A percentile compares a stretch with the other conserved stretches of the same genome.
Evolutionary conservation across 2,797 vertebrate species (phyloP).

Genomic region (Gallinago stenura): DNA sequence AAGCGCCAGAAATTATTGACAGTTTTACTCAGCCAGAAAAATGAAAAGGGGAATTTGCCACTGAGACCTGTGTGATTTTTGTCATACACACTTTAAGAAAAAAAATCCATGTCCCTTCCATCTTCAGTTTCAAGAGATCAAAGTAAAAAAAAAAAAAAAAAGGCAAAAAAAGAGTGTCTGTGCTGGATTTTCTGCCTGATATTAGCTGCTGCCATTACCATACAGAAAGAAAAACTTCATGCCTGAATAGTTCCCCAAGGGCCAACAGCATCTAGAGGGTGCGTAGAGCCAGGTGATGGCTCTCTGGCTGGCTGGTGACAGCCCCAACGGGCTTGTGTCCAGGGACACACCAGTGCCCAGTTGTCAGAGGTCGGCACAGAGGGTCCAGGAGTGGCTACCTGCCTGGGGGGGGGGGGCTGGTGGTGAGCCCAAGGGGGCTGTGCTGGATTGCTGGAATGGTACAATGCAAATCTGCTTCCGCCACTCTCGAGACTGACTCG

Average conservation of each 20-base stretch:
- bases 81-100: rapidly evolving
- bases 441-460: background rate
- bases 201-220: background rate
- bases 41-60: background rate
- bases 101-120: background rate
- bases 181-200: background rate
- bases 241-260: background rate
- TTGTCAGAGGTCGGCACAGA: background rate
- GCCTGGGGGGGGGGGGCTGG: too few relatives aligned
- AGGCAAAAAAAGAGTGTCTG: background rate
- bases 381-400: rapidly evolving
- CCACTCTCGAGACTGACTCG: rapidly evolving
- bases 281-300: background rate
- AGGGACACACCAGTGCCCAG: rapidly evolving
- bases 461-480: background rate
- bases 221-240: background rate
- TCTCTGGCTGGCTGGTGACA: too few relatives aligned
- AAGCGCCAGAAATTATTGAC: background rate
- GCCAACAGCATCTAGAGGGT: background rate
- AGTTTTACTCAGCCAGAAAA: background rate
- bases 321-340: rapidly evolving
- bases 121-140: background rate
- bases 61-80: background rate
- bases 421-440: background rate
- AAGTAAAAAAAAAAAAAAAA: background rate